A percentile compares a stretch with the other conserved stretches of the same genome.
Evolutionary conservation across 2,113 vertebrate genomes (phyloP).

Genomic region (Corythornis cristatus): DNA sequence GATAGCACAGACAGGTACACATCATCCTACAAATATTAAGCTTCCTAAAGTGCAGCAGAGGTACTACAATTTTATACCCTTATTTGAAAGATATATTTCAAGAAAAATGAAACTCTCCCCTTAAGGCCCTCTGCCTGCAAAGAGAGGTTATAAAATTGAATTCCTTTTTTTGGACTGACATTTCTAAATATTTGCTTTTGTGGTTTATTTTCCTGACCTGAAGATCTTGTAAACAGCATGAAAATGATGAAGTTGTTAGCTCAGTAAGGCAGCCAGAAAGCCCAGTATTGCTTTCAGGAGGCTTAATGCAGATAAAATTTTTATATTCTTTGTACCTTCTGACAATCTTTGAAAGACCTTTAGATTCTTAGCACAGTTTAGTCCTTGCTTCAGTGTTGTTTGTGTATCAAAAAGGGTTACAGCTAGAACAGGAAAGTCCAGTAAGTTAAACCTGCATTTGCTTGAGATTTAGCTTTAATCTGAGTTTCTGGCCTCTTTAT

Average conservation of each 20-base stretch:
- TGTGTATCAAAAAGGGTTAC: not conserved
- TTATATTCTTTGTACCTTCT: not conserved
- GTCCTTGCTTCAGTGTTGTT: not conserved
- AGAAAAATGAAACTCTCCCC: not conserved
- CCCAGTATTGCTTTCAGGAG: not conserved
- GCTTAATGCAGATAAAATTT: not conserved
- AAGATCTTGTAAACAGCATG: not conserved
- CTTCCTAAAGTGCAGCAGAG: not conserved
- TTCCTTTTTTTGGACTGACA: not conserved
- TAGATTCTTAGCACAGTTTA: not conserved
- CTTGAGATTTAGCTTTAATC: not conserved
- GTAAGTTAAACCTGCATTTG: not conserved
- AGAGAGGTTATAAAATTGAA: not conserved
- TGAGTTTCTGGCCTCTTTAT: not conserved
- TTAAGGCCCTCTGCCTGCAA: not conserved
- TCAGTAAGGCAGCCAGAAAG: not conserved
- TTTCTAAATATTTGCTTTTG: not conserved
- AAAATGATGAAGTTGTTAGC: accelerated
- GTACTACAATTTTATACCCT: not conserved
- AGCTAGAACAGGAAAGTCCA: not conserved
- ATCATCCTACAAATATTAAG: not conserved
- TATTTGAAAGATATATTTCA: not conserved
- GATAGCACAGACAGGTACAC: accelerated
- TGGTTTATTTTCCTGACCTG: not conserved
- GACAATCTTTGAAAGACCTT: not conserved